phyloP scores from a whole-genome alignment of 1,140 invertebrate species.

The Drosophila ogumai region DNA sequence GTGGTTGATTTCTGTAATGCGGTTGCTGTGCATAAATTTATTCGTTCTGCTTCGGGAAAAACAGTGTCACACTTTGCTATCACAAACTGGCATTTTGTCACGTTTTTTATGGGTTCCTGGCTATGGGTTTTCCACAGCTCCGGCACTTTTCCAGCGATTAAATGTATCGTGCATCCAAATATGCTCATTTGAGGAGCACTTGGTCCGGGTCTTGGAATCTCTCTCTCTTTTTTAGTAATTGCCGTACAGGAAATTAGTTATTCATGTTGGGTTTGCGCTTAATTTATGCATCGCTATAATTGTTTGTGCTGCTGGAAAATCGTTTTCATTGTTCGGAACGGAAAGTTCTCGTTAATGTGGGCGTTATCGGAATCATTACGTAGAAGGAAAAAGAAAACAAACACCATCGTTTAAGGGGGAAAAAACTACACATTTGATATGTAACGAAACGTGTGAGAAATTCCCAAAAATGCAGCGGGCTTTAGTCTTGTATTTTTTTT shows the following conservation, averaged over 20 bases:
- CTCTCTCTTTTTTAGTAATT: conserved; percentile 69
- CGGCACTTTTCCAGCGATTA: conserved; percentile 70
- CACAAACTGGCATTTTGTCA: conserved; percentile 74
- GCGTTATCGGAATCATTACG: conserved; percentile 62
- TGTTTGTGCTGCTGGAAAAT: conserved; percentile 76
- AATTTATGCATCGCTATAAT: conserved; percentile 77
- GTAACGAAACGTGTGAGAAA: conserved; percentile 75
- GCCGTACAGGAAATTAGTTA: conserved; percentile 77
- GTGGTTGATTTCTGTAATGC: conserved; percentile 42
- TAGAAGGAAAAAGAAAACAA: conserved; percentile 17
- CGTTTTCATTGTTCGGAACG: conserved; percentile 60
- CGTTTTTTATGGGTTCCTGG: conserved; percentile 61
- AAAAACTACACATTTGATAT: conserved; percentile 49
- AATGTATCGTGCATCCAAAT: conserved; percentile 75
- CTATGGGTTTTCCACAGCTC: conserved; percentile 16
- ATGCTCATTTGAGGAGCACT: conserved; percentile 70
- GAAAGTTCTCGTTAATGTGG: conserved; percentile 75
- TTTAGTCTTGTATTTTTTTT: conserved; percentile 26
- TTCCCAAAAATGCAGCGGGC: conserved; percentile 53
- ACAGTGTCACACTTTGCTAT: conserved; percentile 66
- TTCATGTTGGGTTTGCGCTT: conserved; percentile 66
- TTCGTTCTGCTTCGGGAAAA: conserved; percentile 33
- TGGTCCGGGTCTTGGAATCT: conserved; percentile 52
- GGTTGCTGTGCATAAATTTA: conserved; percentile 47
- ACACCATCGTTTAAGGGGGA: background rate